Percentiles rank a stretch among this genome's conserved stretches.
These are phyloP conservation scores for Hipposideros armiger DNA, from an alignment of 2,113 vertebrate species.

Conservation along the genomic window DNA sequence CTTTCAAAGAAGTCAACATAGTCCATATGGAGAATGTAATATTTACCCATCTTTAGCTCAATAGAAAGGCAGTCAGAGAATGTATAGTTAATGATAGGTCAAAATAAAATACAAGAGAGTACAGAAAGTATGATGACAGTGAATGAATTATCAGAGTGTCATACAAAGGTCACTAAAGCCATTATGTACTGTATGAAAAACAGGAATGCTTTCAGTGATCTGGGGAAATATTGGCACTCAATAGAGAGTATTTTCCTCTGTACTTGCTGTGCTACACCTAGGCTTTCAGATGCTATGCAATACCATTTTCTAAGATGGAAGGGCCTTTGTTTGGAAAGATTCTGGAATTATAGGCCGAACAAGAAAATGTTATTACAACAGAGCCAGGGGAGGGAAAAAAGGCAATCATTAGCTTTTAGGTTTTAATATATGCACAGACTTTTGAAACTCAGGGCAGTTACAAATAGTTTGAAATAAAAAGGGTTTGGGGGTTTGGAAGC, in stretches of 20 bases:
- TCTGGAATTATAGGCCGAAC: not conserved
- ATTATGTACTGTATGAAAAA: conserved; percentile 35
- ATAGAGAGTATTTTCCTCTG: not conserved
- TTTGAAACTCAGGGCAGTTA: not conserved
- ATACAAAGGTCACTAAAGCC: not conserved
- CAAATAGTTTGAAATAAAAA: conserved; percentile 1
- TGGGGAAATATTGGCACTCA: conserved; percentile 6
- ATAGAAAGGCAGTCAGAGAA: not conserved
- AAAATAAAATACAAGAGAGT: not conserved
- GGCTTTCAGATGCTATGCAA: not conserved
- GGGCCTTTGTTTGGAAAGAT: not conserved
- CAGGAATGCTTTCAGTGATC: not conserved
- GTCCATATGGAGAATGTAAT: not conserved
- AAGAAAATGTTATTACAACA: not conserved
- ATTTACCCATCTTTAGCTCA: not conserved
- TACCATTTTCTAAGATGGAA: not conserved
- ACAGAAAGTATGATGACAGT: not conserved
- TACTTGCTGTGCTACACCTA: not conserved
- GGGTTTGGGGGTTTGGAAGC: not conserved
- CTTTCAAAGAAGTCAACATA: not conserved
- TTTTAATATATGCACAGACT: not conserved
- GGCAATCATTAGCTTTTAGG: not conserved
- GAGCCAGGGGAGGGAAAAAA: not conserved
- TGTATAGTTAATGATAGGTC: not conserved
- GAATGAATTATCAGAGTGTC: not conserved